A percentile compares a stretch with the other conserved stretches of the same genome.
Evolutionary conservation across 2,797 vertebrate species (phyloP).

Genomic region (Pampus argenteus): DNA sequence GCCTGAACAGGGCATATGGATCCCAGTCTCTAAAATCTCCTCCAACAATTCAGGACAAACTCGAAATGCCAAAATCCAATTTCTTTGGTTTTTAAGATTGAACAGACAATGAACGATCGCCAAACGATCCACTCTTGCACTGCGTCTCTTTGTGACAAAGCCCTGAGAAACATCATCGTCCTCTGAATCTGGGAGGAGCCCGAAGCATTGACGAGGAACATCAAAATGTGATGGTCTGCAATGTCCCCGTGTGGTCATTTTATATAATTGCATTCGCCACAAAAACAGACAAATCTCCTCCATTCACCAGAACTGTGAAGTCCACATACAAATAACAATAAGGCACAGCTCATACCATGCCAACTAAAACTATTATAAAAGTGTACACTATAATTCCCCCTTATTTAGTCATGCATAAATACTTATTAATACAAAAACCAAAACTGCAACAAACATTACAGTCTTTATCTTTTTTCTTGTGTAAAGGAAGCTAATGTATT

Average conservation of each 20-base stretch:
- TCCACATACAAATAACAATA: background rate
- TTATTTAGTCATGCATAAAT: too few species aligned
- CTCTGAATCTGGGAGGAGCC: conserved; percentile 28
- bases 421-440: too few species aligned
- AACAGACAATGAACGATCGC: background rate
- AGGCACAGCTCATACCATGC: background rate
- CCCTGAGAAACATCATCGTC: conserved; percentile 23
- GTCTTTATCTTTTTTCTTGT: too few species aligned
- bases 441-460: too few species aligned
- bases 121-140: background rate
- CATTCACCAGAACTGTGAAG: background rate
- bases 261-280: background rate
- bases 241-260: conserved; percentile 34
- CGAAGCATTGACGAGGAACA: background rate
- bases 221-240: conserved; percentile 46
- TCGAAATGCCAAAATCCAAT: background rate
- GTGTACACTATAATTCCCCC: too few species aligned
- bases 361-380: too few species aligned
- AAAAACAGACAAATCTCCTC: background rate
- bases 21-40: background rate
- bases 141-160: conserved; percentile 56
- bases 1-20: conserved; percentile 6
- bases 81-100: background rate
- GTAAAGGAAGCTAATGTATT: too few species aligned
- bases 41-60: background rate